These are phyloP conservation scores for Gephyroberyx darwinii DNA, from an alignment of 2,797 vertebrate genomes.

Conservation along the genomic window DNA sequence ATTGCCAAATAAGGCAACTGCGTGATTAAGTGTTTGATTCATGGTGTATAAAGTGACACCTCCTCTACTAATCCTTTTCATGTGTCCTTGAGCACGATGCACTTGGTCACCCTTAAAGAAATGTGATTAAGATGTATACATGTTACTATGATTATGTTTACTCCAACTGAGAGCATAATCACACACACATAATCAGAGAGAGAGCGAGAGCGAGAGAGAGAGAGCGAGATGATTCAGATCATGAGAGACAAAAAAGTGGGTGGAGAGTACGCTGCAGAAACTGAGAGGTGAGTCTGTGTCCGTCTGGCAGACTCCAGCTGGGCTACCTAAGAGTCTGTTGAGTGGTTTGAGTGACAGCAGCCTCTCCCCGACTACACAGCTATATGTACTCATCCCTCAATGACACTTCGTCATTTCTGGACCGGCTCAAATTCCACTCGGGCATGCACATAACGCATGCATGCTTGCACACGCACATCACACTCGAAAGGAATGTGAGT, in stretches of 20 bases:
- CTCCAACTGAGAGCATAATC: too few relatives aligned
- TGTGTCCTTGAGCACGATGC: too few relatives aligned
- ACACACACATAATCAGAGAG: not conserved
- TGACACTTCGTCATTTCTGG: slow-evolving; percentile 30
- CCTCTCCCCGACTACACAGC: not conserved
- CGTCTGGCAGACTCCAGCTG: not conserved
- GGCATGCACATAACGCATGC: not conserved
- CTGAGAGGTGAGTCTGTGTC: not conserved
- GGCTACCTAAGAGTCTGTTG: not conserved
- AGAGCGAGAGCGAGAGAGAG: not conserved
- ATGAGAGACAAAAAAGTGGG: not conserved
- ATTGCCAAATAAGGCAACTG: too few relatives aligned
- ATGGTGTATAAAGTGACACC: too few relatives aligned
- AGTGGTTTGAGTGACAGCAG: not conserved
- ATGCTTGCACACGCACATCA: not conserved
- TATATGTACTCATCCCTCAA: slow-evolving; percentile 22
- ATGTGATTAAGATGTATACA: too few relatives aligned
- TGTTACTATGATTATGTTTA: too few relatives aligned
- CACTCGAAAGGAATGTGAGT: not conserved
- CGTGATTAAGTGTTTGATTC: too few relatives aligned
- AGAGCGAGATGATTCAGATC: not conserved
- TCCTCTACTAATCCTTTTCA: too few relatives aligned
- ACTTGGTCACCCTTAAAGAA: too few relatives aligned
- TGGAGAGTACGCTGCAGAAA: not conserved
- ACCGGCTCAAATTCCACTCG: slow-evolving; percentile 4